A percentile compares a stretch with the other conserved stretches of the same genome.
phyloP scores from a whole-genome alignment of 1,140 invertebrate genomes.

The Drosophila sulfurigaster region DNA sequence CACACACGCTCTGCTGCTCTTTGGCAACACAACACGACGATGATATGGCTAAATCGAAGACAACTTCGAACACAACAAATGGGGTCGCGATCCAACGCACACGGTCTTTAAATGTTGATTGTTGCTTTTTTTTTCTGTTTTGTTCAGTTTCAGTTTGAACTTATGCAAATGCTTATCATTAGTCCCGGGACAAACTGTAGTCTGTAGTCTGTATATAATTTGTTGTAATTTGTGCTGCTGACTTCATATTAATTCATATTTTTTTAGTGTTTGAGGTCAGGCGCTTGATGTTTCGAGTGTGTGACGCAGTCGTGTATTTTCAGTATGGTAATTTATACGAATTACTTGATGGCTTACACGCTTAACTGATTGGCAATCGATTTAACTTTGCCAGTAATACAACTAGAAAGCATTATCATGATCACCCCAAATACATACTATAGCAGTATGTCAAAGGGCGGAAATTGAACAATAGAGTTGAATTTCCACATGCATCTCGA shows the following conservation, averaged over 20 bases:
- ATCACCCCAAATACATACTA: slow-evolving; percentile 12
- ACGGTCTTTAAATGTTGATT: slow-evolving; percentile 43
- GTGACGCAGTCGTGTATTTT: slow-evolving; percentile 13
- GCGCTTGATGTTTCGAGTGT: neutral
- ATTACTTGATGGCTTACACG: slow-evolving; percentile 24
- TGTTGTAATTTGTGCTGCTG: slow-evolving; percentile 37
- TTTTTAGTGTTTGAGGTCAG: slow-evolving; percentile 42
- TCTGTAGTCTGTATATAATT: slow-evolving; percentile 26
- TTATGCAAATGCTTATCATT: slow-evolving; percentile 60
- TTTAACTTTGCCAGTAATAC: slow-evolving; percentile 6
- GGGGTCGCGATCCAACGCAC: slow-evolving; percentile 43
- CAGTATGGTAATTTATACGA: slow-evolving; percentile 15
- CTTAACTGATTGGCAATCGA: slow-evolving; percentile 21
- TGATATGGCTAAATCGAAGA: slow-evolving; percentile 44
- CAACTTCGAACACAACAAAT: slow-evolving; percentile 29
- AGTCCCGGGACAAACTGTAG: slow-evolving; percentile 20
- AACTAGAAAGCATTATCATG: slow-evolving; percentile 7
- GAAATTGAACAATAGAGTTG: slow-evolving; percentile 30
- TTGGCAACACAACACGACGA: slow-evolving; percentile 19
- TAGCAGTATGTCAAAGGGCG: slow-evolving; percentile 19
- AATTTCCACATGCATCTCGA: slow-evolving; percentile 35
- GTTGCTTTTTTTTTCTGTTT: slow-evolving; percentile 10
- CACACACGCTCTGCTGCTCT: neutral
- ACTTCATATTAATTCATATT: slow-evolving; percentile 13
- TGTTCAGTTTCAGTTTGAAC: slow-evolving; percentile 15